These are phyloP conservation scores for Spizaetus ornatus DNA, from an alignment of 2,113 vertebrate species.

Conservation along the genomic window DNA sequence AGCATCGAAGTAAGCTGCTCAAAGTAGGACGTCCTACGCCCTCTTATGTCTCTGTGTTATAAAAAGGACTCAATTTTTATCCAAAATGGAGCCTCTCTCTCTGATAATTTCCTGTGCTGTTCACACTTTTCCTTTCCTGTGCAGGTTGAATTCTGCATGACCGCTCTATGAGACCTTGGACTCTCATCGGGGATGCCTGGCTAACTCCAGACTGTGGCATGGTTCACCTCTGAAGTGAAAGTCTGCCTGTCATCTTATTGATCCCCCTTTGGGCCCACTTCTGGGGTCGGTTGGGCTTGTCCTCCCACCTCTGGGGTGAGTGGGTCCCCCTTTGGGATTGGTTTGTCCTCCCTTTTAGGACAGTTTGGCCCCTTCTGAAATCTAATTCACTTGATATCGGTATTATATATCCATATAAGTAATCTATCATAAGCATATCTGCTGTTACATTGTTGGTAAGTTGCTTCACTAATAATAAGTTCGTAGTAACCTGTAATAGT, in stretches of 20 bases:
- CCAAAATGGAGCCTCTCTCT: neutral
- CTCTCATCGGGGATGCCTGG: fast-evolving
- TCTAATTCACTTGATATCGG: neutral
- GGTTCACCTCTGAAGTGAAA: neutral
- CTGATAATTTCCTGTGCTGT: neutral
- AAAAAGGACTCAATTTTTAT: neutral
- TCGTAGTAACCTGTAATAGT: neutral
- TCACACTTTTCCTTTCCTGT: neutral
- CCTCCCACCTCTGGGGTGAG: neutral
- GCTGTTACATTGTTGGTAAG: neutral
- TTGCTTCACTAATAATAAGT: neutral
- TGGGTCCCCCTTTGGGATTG: neutral
- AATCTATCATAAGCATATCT: neutral
- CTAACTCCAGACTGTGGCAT: neutral
- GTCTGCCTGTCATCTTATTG: neutral
- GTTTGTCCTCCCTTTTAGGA: neutral
- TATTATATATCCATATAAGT: neutral
- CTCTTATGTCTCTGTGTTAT: neutral
- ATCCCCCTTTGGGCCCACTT: neutral
- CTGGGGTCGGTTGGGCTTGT: neutral
- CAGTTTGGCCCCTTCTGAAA: neutral
- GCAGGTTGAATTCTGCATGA: neutral
- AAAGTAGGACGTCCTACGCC: fast-evolving
- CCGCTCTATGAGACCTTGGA: neutral
- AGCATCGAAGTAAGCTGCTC: fast-evolving